A percentile compares a stretch with the other conserved stretches of the same genome.
Evolutionary conservation across 2,888 invertebrate genomes (phyloP).

Genomic region (Sepioteuthis lessoniana): DNA sequence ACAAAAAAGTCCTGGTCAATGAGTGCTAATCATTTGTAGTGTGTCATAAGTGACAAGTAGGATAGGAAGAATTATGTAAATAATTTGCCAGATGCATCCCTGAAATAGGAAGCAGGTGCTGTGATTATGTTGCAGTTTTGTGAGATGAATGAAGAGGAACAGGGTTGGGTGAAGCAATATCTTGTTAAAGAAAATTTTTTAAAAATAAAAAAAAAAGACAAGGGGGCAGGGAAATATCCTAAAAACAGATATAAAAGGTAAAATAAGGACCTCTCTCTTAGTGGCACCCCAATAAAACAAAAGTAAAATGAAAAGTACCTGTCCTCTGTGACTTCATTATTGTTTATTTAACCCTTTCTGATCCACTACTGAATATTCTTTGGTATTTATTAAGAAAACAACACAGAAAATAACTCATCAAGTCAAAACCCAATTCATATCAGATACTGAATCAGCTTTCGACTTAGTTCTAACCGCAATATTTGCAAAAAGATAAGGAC

Average conservation of each 20-base stretch:
- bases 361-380: neutral
- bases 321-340: neutral
- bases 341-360: constrained; percentile 33
- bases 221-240: too few species aligned
- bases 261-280: neutral
- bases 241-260: too few species aligned
- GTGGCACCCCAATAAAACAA: neutral
- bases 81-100: constrained; percentile 9
- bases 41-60: neutral
- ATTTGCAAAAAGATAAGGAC: neutral
- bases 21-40: constrained; percentile 6
- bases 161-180: too few species aligned
- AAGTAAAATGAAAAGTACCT: neutral
- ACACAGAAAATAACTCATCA: neutral
- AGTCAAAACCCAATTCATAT: neutral
- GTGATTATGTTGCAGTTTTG: neutral
- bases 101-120: neutral
- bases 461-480: neutral
- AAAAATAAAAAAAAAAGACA: too few species aligned
- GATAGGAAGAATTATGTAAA: neutral
- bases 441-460: neutral
- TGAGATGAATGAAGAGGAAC: neutral
- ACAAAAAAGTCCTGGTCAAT: neutral
- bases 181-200: too few species aligned
- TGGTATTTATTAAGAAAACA: neutral